These are phyloP conservation scores for Trichonephila clavipes DNA, from an alignment of 1,140 invertebrate species.

Conservation along the genomic window DNA sequence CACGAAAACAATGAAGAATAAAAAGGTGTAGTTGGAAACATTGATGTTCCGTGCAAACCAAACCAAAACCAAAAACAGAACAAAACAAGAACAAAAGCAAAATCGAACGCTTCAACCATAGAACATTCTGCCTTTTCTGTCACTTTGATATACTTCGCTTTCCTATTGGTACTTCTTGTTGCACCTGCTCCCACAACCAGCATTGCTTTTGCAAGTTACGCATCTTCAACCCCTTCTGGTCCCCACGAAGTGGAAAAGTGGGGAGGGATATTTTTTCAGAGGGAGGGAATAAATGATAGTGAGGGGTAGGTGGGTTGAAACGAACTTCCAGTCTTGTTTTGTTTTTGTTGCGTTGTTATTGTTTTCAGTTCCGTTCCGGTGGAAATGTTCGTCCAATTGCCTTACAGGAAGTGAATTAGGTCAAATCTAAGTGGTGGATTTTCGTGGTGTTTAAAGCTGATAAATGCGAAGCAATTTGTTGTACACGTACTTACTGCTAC, in stretches of 20 bases:
- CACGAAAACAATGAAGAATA: slow-evolving; percentile 56
- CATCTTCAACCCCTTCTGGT: slow-evolving; percentile 45
- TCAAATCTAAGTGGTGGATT: slow-evolving; percentile 69
- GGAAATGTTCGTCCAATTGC: slow-evolving; percentile 9
- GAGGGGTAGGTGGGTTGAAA: neutral
- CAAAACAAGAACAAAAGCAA: neutral
- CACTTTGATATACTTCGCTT: slow-evolving; percentile 72
- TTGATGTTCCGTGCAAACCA: neutral
- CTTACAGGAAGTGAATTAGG: slow-evolving; percentile 63
- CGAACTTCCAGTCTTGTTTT: neutral
- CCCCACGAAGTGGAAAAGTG: neutral
- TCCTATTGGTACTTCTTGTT: slow-evolving; percentile 27
- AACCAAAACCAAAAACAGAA: slow-evolving; percentile 18
- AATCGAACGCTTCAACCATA: slow-evolving; percentile 6
- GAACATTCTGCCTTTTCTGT: slow-evolving; percentile 60
- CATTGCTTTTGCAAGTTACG: neutral
- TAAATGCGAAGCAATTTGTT: slow-evolving; percentile 52
- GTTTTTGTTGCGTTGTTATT: slow-evolving; percentile 22
- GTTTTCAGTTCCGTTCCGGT: neutral
- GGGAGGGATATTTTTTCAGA: neutral
- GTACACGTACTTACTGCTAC: neutral
- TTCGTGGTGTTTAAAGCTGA: slow-evolving; percentile 57
- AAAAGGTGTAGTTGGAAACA: neutral
- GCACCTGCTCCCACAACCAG: slow-evolving; percentile 62
- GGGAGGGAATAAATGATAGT: neutral